Evolutionary conservation across 2,113 vertebrate genomes (phyloP).

Genomic region (Saiga tatarica): DNA sequence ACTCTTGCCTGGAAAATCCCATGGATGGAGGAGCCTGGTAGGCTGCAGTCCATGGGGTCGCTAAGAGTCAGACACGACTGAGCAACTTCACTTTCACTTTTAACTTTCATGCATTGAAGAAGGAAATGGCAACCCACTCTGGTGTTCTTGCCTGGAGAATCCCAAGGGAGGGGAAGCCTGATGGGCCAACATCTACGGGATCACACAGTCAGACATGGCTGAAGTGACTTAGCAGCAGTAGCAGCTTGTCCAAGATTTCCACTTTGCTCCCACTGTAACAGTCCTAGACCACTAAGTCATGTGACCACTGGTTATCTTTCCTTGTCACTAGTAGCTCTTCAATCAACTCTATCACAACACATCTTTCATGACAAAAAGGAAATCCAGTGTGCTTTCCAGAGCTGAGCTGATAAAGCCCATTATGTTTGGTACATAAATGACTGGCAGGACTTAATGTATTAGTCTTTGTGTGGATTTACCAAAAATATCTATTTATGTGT

Average conservation of each 20-base stretch:
- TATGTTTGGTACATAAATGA: neutral
- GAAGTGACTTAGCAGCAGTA: no score
- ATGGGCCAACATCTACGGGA: no score
- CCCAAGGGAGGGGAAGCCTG: no score
- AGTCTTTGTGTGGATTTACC: neutral
- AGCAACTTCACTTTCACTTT: no score
- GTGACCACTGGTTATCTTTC: neutral
- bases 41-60: no score
- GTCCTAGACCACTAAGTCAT: neutral
- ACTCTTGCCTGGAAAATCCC: no score
- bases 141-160: no score
- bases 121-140: no score
- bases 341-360: neutral
- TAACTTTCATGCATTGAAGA: no score
- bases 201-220: no score
- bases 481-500: neutral
- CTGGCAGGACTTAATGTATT: neutral
- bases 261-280: neutral
- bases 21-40: no score
- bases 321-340: neutral
- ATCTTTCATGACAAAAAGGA: neutral
- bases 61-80: no score
- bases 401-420: neutral
- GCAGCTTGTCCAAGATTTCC: neutral
- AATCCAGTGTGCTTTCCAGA: neutral